Base-by-base conservation (phyloP, 2,797 vertebrate genomes). In the Aratinga solstitialis region DNA sequence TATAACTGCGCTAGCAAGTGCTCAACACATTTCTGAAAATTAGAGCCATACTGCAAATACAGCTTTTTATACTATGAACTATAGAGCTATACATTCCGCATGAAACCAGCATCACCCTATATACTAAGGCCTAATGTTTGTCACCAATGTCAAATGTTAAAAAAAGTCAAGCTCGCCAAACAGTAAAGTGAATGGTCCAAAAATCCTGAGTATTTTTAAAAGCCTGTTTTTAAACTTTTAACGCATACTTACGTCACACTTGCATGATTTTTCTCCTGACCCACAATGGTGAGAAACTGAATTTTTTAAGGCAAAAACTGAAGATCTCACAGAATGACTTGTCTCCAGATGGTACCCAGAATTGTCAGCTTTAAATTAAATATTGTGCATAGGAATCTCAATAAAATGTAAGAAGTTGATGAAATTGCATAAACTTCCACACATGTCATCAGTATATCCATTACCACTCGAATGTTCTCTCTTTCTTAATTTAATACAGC, bases 1-100 rank as follows among this genome's bases (percentile, higher is more conserved):
- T 16, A 84, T 0, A 89, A 10, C 26, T 0, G 1, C 36, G 30
- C 59, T 40, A 71, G 9, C 20, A 91, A 87, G 40, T 5, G 18
- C 27, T 76, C 54, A 78, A 87, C 71, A 66, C 5, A 69, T 40
- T 83, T 54, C 66, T 30, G 53, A 87, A 73, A 91, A 95, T 71
- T 40, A 80, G 63, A 93, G 73, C 26, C 63, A 59, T 23, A 67
- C 22, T 8, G 18, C 43, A 73, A 92, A 79, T 29, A 48, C 23
- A 66, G 54, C 32, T 62, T 40, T 13, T 43, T 4, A 22, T 6
- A 38, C 21, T 62, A 26, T 12, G 21, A 89, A 62, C 16, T 38
- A 51, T 6, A 69, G 7, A 48, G 10, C 29, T 69, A 43, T 3
- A 53, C 3, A 50, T 40, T 82, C 43, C 18, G 26, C 42, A 63